Percentiles rank a stretch among this genome's conserved stretches.
These are phyloP conservation scores for Labeo catla DNA, from an alignment of 2,113 vertebrate species.

Conservation along the genomic window DNA sequence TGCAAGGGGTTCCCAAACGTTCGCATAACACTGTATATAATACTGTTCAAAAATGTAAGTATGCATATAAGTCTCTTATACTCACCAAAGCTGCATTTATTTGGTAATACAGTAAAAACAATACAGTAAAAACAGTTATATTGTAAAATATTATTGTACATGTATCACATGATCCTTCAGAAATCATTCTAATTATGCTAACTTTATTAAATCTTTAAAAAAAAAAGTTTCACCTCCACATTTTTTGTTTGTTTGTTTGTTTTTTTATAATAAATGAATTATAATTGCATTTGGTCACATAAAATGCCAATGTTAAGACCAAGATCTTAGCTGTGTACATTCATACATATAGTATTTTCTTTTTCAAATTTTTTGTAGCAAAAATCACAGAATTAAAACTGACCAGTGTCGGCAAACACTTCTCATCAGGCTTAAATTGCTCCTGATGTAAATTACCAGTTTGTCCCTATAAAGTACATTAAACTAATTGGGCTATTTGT, in stretches of 20 bases:
- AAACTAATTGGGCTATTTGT: slow-evolving; percentile 45
- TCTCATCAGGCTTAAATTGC: background rate
- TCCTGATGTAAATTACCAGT: background rate
- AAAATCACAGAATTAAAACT: background rate
- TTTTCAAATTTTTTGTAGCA: background rate
- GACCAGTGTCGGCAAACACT: background rate
- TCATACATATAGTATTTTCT: background rate
- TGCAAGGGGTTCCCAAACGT: no score
- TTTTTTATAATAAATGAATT: background rate
- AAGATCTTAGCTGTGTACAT: background rate
- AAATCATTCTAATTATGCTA: background rate
- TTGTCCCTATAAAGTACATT: slow-evolving; percentile 34
- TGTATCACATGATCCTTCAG: background rate
- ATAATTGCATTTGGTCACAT: background rate
- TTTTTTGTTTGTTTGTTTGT: background rate
- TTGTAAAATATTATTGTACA: background rate
- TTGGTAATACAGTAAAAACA: background rate
- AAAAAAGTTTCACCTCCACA: background rate
- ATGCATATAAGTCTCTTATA: no score
- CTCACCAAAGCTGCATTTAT: no score
- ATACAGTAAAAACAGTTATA: background rate
- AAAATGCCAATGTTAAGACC: background rate
- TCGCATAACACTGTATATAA: no score
- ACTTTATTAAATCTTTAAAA: background rate
- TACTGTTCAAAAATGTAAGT: no score